Evolutionary conservation across 2,888 invertebrate genomes (phyloP), one percentile per base, ranked within the genome.

Genomic region (Hirtodrosophila duncani): DNA sequence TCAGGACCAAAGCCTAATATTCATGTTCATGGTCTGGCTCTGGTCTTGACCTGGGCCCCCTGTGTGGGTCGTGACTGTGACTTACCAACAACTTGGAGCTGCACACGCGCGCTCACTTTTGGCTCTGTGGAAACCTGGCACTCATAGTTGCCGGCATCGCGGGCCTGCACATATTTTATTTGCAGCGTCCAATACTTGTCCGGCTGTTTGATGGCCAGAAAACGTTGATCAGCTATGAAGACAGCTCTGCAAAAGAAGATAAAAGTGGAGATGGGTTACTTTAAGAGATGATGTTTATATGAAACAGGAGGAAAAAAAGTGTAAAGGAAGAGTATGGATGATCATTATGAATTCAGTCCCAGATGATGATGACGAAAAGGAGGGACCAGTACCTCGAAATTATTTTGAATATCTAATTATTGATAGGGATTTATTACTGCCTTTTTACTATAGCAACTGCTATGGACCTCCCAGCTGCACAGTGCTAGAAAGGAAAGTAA

Each of bases 111-210:
- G 88, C 95, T 95, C 91, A 95, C 94, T 90, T 96, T 96, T 82
- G 96, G 96, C 88, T 95, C 96, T 71, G 95, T 95, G 89, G 95
- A 94, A 84, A 96, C 94, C 91, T 96, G 96, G 88, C 96, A 96
- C 90, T 96, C 96, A 89, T 96, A 96, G 84, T 94, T 90, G 65
- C 96, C 96, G 68, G 94, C 94, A 88, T 96, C 96, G 64, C 94
- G 90, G 65, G 93, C 92, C 88, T 96, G 95, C 79, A 95, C 95
- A 89, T 94, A 96, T 88, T 95, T 95, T 82, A 94, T 93, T 89
- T 96, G 95, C 66, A 97, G 88, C 31, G 95, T 96, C 96, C 96
- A 97, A 67, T 85, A 85, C 74, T 87, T 86, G 63, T 86, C 85
- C 31, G 87, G 85, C 66, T 86, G 86, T 50, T 87, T 85, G 61